These are phyloP conservation scores for Glossophaga mutica DNA, from an alignment of 2,797 vertebrate species.

Conservation along the genomic window DNA sequence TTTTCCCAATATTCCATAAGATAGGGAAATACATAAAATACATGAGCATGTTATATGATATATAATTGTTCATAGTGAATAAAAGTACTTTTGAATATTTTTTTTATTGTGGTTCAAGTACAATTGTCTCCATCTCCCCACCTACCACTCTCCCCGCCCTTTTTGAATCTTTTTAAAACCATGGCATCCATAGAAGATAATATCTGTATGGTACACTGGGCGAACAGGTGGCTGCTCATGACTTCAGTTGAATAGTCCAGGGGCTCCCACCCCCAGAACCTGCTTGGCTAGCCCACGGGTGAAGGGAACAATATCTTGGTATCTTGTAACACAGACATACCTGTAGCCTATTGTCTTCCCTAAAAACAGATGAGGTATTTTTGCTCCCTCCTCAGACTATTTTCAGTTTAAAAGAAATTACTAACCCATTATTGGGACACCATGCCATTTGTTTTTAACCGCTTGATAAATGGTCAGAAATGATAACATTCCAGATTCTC, in stretches of 20 bases:
- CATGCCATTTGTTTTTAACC: not conserved
- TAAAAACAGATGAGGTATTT: not conserved
- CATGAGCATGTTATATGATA: not conserved
- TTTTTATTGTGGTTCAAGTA: too few species aligned
- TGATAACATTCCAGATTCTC: not conserved
- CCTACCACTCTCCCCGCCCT: too few species aligned
- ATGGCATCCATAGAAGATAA: not conserved
- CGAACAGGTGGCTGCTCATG: not conserved
- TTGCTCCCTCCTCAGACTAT: not conserved
- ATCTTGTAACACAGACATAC: not conserved
- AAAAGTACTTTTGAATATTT: not conserved
- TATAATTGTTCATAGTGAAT: not conserved
- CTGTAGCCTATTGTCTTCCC: not conserved
- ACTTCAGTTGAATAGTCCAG: not conserved
- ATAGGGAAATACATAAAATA: not conserved
- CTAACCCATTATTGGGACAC: not conserved
- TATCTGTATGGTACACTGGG: not conserved
- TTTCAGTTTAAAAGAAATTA: conserved; percentile 19
- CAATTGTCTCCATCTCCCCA: too few species aligned
- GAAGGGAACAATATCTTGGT: not conserved
- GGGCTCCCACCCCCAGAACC: not conserved
- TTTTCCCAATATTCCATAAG: not conserved
- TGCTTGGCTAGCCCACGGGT: not conserved
- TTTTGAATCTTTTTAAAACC: not conserved
- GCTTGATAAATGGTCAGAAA: not conserved